Conservation (phyloP, 2,113 vertebrate species). For the western clawed frog (Xenopus tropicalis) region DNA sequence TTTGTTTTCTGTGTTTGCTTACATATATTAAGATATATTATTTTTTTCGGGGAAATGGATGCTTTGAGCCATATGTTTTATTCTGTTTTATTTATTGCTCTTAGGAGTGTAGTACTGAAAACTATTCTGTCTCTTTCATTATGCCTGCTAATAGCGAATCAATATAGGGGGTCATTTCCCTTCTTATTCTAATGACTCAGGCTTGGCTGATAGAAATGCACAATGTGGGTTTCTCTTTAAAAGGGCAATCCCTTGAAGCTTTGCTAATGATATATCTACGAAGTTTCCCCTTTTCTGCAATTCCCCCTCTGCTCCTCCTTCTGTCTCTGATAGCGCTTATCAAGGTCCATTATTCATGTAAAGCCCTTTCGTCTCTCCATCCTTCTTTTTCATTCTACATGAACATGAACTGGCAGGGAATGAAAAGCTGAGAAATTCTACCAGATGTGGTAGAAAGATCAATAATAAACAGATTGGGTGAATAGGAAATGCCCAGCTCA, state of each 20-base stretch:
- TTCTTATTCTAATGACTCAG: too few relatives aligned
- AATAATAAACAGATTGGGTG: neutral
- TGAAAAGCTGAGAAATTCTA: neutral
- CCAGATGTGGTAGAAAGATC: neutral
- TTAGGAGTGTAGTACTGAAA: too few relatives aligned
- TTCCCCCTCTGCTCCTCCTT: neutral
- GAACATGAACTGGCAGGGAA: conserved; percentile 10
- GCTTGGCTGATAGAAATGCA: too few relatives aligned
- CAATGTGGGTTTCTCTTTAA: neutral
- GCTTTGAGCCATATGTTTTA: too few relatives aligned
- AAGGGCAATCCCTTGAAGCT: neutral
- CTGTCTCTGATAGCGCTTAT: conserved; percentile 33
- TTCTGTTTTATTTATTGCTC: too few relatives aligned
- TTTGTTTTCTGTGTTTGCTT: too few relatives aligned
- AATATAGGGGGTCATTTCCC: too few relatives aligned
- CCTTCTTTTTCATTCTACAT: conserved; percentile 20
- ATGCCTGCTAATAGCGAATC: too few relatives aligned
- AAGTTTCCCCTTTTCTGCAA: neutral
- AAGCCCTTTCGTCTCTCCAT: conserved; percentile 22
- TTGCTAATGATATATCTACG: conserved; percentile 9
- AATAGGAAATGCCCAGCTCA: too few relatives aligned
- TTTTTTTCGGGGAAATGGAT: too few relatives aligned
- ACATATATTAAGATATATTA: too few relatives aligned
- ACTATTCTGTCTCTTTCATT: too few relatives aligned
- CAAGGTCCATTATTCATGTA: conserved; percentile 42